Evolutionary conservation across 92 coral and sea anemone genomes (phyloP), one percentile per base, ranked within the genome.

Genomic region (Bergia sp.): DNA sequence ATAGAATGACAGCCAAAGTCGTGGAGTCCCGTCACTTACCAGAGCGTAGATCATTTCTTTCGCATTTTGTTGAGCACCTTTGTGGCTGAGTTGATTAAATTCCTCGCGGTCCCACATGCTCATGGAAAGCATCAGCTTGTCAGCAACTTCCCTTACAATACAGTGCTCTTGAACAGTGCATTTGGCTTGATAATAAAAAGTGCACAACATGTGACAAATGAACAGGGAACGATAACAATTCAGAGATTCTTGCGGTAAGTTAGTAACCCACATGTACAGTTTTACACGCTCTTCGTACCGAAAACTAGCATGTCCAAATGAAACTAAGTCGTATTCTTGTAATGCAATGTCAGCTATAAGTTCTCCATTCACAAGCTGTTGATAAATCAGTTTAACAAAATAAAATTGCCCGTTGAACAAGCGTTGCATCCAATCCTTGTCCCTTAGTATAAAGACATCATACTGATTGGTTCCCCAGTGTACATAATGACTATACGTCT

Each of bases 331-430:
- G 65, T 94, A 90, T 42, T 93, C 93, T 7, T 88, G 80, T 75
- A 95, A 16, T 16, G 88, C 37, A 6, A 78, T 82, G 20, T 82
- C 89, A 7, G 93, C 23, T 65, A 67, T 10, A 3, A 55, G 37
- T 18, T 79, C 83, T 16, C 21, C 44, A 1, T 45, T 74, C 2
- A 13, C 44, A 44, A 93, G 53, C 18, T 16, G 8, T 7, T 53
- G 73, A 74, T 86, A 95, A 7, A 95, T 42, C 92, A 42, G 37
- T 53, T 93, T 42, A 0, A 95, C 89, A 50, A 87, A 95, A 73
- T 49, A 88, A 5, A 93, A 53, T 29, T 95, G 96, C 21, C 98
- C 98, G 1, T 9, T 71, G 37, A 93, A 88, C 42, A 95, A 77
- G 0, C 44, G 76, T 76, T 84, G 79, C 11, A 12, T 72, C 21